phyloP scores from a whole-genome alignment of 1,140 invertebrate genomes.

The Eumeta japonica region DNA sequence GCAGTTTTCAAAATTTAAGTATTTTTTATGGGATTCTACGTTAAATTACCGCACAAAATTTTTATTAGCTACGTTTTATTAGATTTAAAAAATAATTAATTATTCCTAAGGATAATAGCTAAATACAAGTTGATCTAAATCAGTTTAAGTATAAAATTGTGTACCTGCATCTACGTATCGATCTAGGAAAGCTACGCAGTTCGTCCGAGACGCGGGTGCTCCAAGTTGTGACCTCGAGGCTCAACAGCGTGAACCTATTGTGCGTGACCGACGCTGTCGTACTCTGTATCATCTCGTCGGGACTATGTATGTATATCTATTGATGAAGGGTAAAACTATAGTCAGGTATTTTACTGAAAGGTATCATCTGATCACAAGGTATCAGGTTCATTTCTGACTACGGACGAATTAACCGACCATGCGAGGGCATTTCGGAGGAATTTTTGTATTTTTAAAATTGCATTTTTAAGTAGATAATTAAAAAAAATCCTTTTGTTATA shows the following conservation, averaged over 20 bases:
- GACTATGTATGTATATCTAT: conserved; percentile 43
- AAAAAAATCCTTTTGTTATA: no score
- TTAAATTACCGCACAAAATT: not conserved
- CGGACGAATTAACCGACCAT: not conserved
- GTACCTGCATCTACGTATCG: conserved; percentile 58
- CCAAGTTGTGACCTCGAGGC: conserved; percentile 34
- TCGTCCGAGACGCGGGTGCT: conserved; percentile 36
- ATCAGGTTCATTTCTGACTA: no score
- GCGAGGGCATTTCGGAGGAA: no score
- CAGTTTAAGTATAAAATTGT: not conserved
- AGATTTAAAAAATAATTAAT: not conserved
- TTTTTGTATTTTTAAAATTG: no score
- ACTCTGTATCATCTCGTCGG: conserved; percentile 35
- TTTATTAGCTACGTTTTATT: not conserved
- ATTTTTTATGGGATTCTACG: no score
- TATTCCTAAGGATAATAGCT: not conserved
- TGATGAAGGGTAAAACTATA: conserved; percentile 9
- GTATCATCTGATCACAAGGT: conserved; percentile 1
- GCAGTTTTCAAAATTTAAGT: no score
- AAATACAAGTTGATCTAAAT: not conserved
- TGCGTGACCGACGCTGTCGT: conserved; percentile 29
- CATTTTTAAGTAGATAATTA: no score
- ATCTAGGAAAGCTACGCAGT: conserved; percentile 30
- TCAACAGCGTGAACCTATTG: conserved; percentile 24
- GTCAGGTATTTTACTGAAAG: conserved; percentile 2